Evolutionary conservation across 1,140 invertebrate species (phyloP).

Genomic region (Sarcophaga bullata): DNA sequence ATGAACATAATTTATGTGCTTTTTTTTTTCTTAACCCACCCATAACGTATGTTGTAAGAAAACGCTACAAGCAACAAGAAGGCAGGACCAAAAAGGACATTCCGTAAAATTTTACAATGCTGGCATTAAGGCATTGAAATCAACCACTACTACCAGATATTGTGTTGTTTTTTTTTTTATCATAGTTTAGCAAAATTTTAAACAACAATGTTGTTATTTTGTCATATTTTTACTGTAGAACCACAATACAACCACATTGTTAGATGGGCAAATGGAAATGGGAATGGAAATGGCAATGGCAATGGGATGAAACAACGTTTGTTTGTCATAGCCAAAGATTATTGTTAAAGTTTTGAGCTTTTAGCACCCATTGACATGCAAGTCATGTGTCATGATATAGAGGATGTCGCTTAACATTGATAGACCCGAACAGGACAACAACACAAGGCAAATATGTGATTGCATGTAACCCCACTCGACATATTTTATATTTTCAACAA

Average conservation of each 20-base stretch:
- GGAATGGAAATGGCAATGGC: no score
- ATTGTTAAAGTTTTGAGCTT: slow-evolving; percentile 40
- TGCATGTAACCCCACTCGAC: slow-evolving; percentile 41
- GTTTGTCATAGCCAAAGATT: slow-evolving; percentile 20
- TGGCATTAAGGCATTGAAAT: background rate
- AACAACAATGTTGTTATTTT: slow-evolving; percentile 33
- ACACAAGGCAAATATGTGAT: slow-evolving; percentile 20
- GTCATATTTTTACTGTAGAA: background rate
- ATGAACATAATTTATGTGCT: slow-evolving; percentile 41
- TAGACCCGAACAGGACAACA: slow-evolving; percentile 29
- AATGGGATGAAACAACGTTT: background rate
- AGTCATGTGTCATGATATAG: slow-evolving; percentile 40
- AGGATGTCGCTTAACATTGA: slow-evolving; percentile 41
- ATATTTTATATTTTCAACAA: slow-evolving; percentile 38
- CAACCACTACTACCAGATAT: background rate
- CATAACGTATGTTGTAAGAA: background rate
- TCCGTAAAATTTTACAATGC: slow-evolving; percentile 43
- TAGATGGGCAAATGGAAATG: background rate
- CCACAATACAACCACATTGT: background rate
- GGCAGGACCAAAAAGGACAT: slow-evolving; percentile 27
- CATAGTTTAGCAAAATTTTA: slow-evolving; percentile 40
- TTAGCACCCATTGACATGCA: slow-evolving; percentile 42
- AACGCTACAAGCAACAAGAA: background rate
- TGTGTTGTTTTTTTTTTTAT: background rate
- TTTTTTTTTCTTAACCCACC: slow-evolving; percentile 35